These are phyloP conservation scores for Nesometra sesokonis DNA, from an alignment of 35 echinoderm and acorn worm species.

Conservation along the genomic window DNA sequence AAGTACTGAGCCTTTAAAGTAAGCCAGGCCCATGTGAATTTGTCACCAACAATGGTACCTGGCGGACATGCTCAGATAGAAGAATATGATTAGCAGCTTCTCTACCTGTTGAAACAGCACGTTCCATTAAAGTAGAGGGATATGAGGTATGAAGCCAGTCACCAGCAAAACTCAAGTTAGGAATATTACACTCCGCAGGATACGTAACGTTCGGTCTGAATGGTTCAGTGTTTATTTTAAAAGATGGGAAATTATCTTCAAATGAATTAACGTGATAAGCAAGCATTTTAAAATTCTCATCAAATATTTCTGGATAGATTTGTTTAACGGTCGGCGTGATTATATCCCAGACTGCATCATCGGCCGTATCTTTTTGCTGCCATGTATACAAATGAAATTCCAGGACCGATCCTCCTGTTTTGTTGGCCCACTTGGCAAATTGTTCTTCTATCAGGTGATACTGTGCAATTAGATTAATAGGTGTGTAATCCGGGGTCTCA, in stretches of 20 bases:
- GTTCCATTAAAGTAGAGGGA: slow-evolving; percentile 80
- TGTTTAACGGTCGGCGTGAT: slow-evolving; percentile 59
- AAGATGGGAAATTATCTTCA: slow-evolving; percentile 44
- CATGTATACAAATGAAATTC: slow-evolving; percentile 63
- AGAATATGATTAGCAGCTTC: slow-evolving; percentile 87
- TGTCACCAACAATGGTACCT: slow-evolving; percentile 34
- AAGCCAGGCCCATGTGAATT: slow-evolving; percentile 58
- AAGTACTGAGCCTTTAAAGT: slow-evolving; percentile 28
- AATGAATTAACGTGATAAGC: slow-evolving; percentile 37
- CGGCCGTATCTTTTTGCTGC: slow-evolving; percentile 26
- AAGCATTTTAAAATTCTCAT: slow-evolving; percentile 50
- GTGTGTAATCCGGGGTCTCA: slow-evolving; percentile 64
- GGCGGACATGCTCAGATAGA: slow-evolving; percentile 49
- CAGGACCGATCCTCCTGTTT: slow-evolving; percentile 67
- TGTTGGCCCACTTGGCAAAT: slow-evolving; percentile 43
- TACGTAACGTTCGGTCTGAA: slow-evolving; percentile 43
- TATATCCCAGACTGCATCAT: slow-evolving; percentile 51
- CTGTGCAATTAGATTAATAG: slow-evolving; percentile 61
- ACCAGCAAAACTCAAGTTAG: slow-evolving; percentile 71
- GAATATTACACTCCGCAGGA: slow-evolving; percentile 32
- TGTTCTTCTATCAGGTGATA: slow-evolving; percentile 61
- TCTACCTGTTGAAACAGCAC: slow-evolving; percentile 69
- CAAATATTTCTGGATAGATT: slow-evolving; percentile 77
- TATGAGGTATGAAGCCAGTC: slow-evolving; percentile 78
- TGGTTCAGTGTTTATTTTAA: slow-evolving; percentile 29